Conservation (phyloP, 2,113 vertebrate species). For the Columba janthina region DNA sequence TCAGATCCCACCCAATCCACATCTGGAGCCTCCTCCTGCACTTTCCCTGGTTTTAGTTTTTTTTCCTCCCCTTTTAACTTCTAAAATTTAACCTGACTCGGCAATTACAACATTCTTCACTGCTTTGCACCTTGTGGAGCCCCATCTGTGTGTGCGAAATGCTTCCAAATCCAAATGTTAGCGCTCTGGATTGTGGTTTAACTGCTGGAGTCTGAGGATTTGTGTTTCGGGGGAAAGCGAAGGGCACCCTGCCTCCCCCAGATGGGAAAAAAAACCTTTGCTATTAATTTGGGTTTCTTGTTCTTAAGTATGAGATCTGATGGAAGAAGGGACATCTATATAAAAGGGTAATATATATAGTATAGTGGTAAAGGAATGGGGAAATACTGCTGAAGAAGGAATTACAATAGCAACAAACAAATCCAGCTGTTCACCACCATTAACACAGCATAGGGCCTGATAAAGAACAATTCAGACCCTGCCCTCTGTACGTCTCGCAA, state of each 20-base stretch:
- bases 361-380: background rate
- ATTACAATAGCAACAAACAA: background rate
- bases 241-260: background rate
- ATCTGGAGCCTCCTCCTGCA: background rate
- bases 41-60: background rate
- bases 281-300: background rate
- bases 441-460: background rate
- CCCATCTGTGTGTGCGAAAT: constrained; percentile 30
- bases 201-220: constrained; percentile 2
- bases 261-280: background rate
- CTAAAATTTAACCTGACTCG: constrained; percentile 39
- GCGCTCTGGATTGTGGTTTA: background rate
- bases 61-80: background rate
- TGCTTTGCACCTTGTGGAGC: constrained; percentile 56
- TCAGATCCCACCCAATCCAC: background rate
- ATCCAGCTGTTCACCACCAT: background rate
- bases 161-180: constrained; percentile 41
- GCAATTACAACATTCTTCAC: constrained; percentile 45
- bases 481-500: background rate
- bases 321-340: background rate
- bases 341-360: background rate
- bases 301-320: background rate
- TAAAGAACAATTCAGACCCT: background rate
- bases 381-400: background rate
- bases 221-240: background rate